These are phyloP conservation scores for Amblyjoppa proteus DNA, from an alignment of 2,888 invertebrate species.

Conservation along the genomic window DNA sequence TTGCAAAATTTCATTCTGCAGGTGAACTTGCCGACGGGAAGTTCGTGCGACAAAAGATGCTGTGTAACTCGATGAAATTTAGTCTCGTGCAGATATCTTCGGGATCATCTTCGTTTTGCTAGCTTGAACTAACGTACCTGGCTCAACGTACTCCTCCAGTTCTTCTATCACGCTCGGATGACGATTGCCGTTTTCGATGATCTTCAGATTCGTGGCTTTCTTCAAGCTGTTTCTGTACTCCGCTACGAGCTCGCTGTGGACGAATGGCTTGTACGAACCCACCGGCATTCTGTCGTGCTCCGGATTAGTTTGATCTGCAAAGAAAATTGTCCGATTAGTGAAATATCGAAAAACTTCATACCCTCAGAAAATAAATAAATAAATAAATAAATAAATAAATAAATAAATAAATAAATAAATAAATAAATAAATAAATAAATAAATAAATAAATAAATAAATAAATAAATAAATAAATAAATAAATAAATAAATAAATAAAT, in stretches of 20 bases:
- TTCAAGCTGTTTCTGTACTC: slow-evolving; percentile 80
- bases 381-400: neutral
- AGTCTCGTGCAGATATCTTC: too few species aligned
- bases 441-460: too few species aligned
- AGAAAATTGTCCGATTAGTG: neutral
- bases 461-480: too few species aligned
- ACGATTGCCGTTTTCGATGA: slow-evolving; percentile 71
- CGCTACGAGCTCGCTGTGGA: slow-evolving; percentile 80
- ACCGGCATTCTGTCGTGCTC: slow-evolving; percentile 76
- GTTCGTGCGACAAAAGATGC: too few species aligned
- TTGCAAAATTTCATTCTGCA: too few species aligned
- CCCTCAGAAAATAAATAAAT: neutral
- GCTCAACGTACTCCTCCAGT: slow-evolving; percentile 75
- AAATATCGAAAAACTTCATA: neutral
- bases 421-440: neutral
- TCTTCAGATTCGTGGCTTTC: slow-evolving; percentile 71
- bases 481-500: neutral
- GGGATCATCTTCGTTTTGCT: slow-evolving; percentile 13
- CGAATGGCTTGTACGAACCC: slow-evolving; percentile 83
- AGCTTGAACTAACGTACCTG: slow-evolving; percentile 75
- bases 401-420: neutral
- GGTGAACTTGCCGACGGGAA: too few species aligned
- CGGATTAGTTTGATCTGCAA: slow-evolving; percentile 42
- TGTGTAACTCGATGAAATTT: too few species aligned
- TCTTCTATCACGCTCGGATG: slow-evolving; percentile 50